Evolutionary conservation across 1,140 invertebrate genomes (phyloP).

Genomic region (Pissodes strobi): DNA sequence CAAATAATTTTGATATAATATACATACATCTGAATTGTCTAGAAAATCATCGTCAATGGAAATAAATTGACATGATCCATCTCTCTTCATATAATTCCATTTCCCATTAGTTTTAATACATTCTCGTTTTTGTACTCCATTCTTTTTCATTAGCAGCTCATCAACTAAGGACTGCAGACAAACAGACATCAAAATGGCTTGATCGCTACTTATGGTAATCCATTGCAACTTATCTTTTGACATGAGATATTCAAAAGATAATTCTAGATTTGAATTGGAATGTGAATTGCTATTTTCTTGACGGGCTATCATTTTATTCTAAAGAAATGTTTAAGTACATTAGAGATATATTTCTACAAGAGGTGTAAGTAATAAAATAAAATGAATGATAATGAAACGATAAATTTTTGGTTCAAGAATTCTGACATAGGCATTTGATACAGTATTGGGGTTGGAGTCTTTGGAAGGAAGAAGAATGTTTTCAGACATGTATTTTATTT

Average conservation of each 20-base stretch:
- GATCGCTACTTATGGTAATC: conserved; percentile 87
- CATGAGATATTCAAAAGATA: conserved; percentile 95
- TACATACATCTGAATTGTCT: conserved; percentile 52
- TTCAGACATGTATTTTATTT: no score
- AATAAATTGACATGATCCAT: conserved; percentile 61
- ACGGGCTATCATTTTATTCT: conserved; percentile 45
- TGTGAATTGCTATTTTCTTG: conserved; percentile 39
- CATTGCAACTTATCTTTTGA: conserved; percentile 90
- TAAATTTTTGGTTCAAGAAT: no score
- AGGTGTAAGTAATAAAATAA: no score
- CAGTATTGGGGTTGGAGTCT: no score
- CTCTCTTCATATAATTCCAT: conserved; percentile 60
- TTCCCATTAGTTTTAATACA: conserved; percentile 44
- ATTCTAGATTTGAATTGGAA: conserved; percentile 64
- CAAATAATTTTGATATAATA: not conserved
- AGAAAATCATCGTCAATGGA: conserved; percentile 50
- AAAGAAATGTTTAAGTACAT: conserved; percentile 39
- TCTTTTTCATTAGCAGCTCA: conserved; percentile 85
- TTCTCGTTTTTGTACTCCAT: conserved; percentile 57
- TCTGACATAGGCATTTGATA: no score
- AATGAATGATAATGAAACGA: no score
- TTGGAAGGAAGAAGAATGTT: no score
- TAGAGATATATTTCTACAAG: no score
- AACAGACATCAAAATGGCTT: conserved; percentile 93
- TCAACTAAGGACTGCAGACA: conserved; percentile 94